Conservation (phyloP, 2,113 vertebrate species). For the Heterocephalus glaber region DNA sequence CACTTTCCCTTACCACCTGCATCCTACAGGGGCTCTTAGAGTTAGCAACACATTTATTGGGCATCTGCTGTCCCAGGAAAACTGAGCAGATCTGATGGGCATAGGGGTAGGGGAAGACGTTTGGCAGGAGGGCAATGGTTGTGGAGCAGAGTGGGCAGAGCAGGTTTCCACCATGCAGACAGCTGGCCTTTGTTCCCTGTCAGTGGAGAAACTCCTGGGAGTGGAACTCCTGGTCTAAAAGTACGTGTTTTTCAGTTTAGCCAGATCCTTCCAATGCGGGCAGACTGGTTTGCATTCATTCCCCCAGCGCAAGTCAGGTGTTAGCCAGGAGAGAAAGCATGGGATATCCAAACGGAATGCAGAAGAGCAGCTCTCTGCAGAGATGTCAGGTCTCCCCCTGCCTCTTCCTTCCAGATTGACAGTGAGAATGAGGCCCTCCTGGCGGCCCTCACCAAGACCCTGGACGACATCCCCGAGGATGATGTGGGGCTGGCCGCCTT, state of each 20-base stretch:
- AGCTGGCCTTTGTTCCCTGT: not conserved
- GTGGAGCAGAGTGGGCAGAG: not conserved
- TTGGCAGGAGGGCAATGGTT: not conserved
- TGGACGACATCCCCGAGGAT: conserved; percentile 95
- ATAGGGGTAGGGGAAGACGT: not conserved
- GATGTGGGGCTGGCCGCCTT: conserved; percentile 94
- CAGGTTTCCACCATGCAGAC: rapidly evolving
- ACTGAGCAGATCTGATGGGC: not conserved
- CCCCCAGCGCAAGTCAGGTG: not conserved
- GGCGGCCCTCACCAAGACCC: conserved; percentile 95
- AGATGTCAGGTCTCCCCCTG: not conserved
- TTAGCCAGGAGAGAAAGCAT: too few relatives aligned
- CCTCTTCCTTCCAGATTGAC: conserved; percentile 88
- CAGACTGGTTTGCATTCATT: not conserved
- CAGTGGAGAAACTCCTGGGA: not conserved
- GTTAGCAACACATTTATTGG: not conserved
- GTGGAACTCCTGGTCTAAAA: not conserved
- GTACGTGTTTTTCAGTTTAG: not conserved
- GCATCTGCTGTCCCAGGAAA: not conserved
- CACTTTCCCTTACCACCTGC: not conserved
- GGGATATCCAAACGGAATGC: not conserved
- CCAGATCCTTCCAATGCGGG: not conserved
- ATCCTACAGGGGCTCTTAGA: not conserved
- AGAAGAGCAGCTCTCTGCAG: not conserved
- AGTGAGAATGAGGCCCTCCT: conserved; percentile 97